A percentile compares a stretch with the other conserved stretches of the same genome.
Evolutionary conservation across 2,113 vertebrate genomes (phyloP).

Genomic region (Erythrocercus mccallii): DNA sequence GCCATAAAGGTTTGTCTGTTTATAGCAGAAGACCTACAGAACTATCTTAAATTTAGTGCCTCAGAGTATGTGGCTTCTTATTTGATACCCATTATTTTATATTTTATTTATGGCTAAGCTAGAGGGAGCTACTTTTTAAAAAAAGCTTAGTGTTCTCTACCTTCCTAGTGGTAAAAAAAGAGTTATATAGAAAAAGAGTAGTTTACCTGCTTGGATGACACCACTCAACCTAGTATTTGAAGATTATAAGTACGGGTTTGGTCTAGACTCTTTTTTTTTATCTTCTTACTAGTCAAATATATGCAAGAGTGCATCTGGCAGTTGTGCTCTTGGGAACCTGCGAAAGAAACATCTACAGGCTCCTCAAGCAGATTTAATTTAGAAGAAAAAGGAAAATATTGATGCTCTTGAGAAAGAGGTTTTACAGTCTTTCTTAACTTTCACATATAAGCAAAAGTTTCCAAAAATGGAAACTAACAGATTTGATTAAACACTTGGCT

Average conservation of each 20-base stretch:
- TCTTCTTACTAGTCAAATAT: conserved; percentile 15
- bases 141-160: background rate
- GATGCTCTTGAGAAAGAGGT: background rate
- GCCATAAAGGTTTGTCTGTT: background rate
- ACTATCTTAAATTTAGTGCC: background rate
- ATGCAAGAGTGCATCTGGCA: conserved; percentile 26
- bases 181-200: background rate
- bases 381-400: conserved; percentile 40
- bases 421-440: conserved; percentile 8
- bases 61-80: background rate
- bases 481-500: conserved; percentile 40
- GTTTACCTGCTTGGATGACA: background rate
- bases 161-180: background rate
- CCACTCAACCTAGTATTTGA: background rate
- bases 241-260: background rate
- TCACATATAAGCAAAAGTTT: background rate
- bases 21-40: background rate
- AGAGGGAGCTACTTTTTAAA: background rate
- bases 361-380: conserved; percentile 36
- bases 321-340: background rate
- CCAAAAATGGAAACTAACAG: background rate
- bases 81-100: background rate
- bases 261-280: background rate
- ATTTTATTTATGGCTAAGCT: background rate
- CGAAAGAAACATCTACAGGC: background rate